Base-by-base conservation (phyloP, 2,113 vertebrate species). In the Crotalus tigris region DNA sequence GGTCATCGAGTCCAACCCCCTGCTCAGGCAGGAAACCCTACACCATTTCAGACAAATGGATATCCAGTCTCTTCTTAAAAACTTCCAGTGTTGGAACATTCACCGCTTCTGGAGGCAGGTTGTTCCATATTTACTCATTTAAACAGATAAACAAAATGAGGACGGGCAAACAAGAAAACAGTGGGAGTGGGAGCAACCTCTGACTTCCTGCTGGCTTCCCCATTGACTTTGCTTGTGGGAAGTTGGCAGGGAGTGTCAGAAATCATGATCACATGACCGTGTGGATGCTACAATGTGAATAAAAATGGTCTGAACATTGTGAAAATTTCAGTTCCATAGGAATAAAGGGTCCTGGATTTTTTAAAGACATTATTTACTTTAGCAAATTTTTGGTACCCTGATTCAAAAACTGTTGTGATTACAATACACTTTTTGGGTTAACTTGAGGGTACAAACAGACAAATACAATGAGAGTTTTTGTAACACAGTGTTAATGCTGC, bases 111-210 rank as follows among this genome's bases (percentile, higher is more conserved):
- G 44, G 44, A 44, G 44, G 0, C 44, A 44, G 44, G 3, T 44
- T 44, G 44, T 44, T 44, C 29, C n/a, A 13, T 69, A 69, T 15
- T 69, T 69, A 17, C 13, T 69, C 15, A 33, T 33, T 29, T 69
- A 69, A 69, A 69, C 64, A 69, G 29, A 69, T 69, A 69, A 69
- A 69, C 64, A 69, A 12, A 15, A 33, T 69, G 64, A 69, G 12
- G 0, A 69, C 0, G 2, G 11, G 29, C 0, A 0, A 58, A 23
- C 59, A 29, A n/a, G 13, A 69, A 69, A 59, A 59, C 0, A 33
- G 64, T 69, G 64, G 64, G 29, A 69, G 13, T 69, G 29, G 64
- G 12, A n/a, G 64, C 29, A 69, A 33, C 5, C 29, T n/a, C 29
- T 69, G 64, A 69, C 2, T 69, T 33, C 64, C 64, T 69, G 5